Evolutionary conservation across 2,888 invertebrate genomes (phyloP).

Genomic region (Polymixis flavicincta): DNA sequence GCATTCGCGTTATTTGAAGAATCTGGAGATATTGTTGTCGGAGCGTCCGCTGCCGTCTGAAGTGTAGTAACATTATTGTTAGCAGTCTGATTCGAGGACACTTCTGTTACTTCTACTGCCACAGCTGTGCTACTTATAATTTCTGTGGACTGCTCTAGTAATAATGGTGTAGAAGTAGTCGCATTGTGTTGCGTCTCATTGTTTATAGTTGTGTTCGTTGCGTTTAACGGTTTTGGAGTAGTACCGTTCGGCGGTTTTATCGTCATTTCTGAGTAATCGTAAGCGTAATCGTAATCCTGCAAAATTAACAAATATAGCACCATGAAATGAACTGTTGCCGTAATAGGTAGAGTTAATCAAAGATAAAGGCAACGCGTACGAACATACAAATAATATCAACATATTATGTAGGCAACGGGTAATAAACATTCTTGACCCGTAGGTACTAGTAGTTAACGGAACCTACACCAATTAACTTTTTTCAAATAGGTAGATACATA

Average conservation of each 20-base stretch:
- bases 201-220: constrained; percentile 69
- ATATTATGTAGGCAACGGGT: not conserved
- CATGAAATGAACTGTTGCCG: constrained; percentile 37
- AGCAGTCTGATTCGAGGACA: constrained; percentile 27
- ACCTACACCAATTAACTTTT: not conserved
- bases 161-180: constrained; percentile 63
- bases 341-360: not conserved
- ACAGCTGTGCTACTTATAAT: constrained; percentile 58
- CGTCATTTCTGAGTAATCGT: constrained; percentile 94
- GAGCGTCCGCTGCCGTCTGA: constrained; percentile 27
- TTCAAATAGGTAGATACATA: constrained; percentile 66
- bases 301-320: constrained; percentile 68
- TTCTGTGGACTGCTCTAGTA: constrained; percentile 64
- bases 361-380: not conserved
- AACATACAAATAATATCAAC: constrained; percentile 5
- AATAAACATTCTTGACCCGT: not conserved
- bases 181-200: constrained; percentile 69
- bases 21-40: constrained; percentile 48
- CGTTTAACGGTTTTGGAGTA: constrained; percentile 83
- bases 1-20: constrained; percentile 51
- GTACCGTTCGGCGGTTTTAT: constrained; percentile 91
- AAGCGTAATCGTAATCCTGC: constrained; percentile 94
- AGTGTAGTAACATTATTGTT: constrained; percentile 49
- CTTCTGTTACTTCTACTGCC: constrained; percentile 59
- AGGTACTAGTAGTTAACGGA: constrained; percentile 4